phyloP scores from a whole-genome alignment of 2,888 invertebrate genomes.

The Cylindroiulus punctatus region DNA sequence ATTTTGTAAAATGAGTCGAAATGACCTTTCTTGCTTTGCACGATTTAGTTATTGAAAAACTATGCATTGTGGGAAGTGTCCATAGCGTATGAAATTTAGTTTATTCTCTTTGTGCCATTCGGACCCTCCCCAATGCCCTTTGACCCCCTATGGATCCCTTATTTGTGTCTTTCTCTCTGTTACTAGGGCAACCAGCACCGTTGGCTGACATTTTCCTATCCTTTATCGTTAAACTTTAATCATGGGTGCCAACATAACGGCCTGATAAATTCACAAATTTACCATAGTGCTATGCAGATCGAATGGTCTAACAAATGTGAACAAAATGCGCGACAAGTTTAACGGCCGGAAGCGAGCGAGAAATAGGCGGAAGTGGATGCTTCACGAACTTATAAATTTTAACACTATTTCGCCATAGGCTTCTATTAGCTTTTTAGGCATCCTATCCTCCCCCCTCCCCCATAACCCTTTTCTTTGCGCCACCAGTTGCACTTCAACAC shows the following conservation, averaged over 20 bases:
- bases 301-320: neutral
- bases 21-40: neutral
- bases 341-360: neutral
- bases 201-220: neutral
- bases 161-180: neutral
- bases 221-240: slow-evolving; percentile 36
- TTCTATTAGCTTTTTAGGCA: too few relatives aligned
- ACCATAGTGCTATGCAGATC: neutral
- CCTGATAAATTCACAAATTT: slow-evolving; percentile 35
- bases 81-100: neutral
- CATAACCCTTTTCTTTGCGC: too few relatives aligned
- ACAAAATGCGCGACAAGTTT: slow-evolving; percentile 34
- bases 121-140: neutral
- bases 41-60: neutral
- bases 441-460: too few relatives aligned
- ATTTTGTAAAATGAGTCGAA: too few relatives aligned
- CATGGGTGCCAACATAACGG: neutral
- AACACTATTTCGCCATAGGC: neutral
- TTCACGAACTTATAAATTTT: neutral
- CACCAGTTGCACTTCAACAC: too few relatives aligned
- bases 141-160: neutral
- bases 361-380: slow-evolving; percentile 10
- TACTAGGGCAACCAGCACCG: neutral
- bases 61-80: neutral
- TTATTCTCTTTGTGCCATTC: neutral